Evolutionary conservation across 2,888 invertebrate species (phyloP), one percentile per base, ranked within the genome.

Genomic region (Octonoba sinensis): DNA sequence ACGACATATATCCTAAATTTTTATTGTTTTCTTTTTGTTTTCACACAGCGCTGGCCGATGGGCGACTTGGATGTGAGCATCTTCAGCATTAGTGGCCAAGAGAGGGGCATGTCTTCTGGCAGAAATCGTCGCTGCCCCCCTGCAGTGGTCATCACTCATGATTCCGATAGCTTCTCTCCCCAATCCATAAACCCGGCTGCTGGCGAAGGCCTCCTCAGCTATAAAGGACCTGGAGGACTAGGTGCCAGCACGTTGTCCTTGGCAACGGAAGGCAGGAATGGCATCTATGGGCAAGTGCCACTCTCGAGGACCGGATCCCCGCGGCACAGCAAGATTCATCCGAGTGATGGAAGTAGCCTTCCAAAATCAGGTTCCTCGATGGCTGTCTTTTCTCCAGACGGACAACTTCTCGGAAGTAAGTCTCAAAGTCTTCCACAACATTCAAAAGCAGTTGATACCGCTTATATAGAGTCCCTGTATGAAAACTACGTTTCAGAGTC

Each of bases 111-210:
- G 81, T 20, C n/a, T 47, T 66, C 70, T 27, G 70, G 62, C 15
- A 46, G 71, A 60, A 70, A 64, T 36, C 70, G 65, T 15, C 75
- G 27, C 11, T 74, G 77, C 51, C 83, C 83, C 46, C 83, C 83
- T 20, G 78, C 83, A 16, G 83, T 83, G 49, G 83, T 83, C 59
- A 83, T 83, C 66, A 83, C 83, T 2, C 77, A 83, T 20, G 83
- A 83, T 46, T 70, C 83, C 13, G 83, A 83, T 49, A 78, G 27
- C 16, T 82, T 47, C 71, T 56, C 78, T 24, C 57, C 67, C 8
- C 36, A 69, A 16, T 69, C 73, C 16, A 70, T 75, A 27, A 82
- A 75, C 36, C 70, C 74, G 16, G 62, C 81, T 3, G 44, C 70
- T 1, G 81, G 74, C 0, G 81, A 78, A 49, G 71, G 78, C 8